Evolutionary conservation across 2,113 vertebrate species (phyloP).

Genomic region (Hyaena hyaena): DNA sequence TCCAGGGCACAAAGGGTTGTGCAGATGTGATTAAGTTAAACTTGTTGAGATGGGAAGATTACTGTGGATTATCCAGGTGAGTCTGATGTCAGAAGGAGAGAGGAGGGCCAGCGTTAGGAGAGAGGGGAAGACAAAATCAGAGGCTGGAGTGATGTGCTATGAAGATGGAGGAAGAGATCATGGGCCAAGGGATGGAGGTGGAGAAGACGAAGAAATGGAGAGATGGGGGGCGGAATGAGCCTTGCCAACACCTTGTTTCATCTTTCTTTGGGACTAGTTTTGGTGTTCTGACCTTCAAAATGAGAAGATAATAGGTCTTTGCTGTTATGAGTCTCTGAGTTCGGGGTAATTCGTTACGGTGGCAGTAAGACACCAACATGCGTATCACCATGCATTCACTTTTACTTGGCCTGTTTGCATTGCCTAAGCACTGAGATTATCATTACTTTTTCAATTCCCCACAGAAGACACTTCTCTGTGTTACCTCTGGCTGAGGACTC

Average conservation of each 20-base stretch:
- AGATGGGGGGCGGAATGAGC: background rate
- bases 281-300: background rate
- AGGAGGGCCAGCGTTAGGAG: background rate
- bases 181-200: background rate
- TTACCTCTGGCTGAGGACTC: background rate
- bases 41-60: background rate
- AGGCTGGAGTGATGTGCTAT: background rate
- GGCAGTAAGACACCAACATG: background rate
- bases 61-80: background rate
- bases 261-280: background rate
- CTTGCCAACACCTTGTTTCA: background rate
- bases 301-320: background rate
- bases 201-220: background rate
- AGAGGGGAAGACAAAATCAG: background rate
- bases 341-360: background rate
- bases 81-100: background rate
- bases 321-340: background rate
- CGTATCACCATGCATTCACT: background rate
- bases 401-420: background rate
- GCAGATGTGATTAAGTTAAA: background rate
- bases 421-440: background rate
- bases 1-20: background rate
- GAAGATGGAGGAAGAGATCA: background rate
- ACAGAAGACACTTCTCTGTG: background rate
- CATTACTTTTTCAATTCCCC: background rate